Conservation (phyloP, 2,888 invertebrate species). For the Apotomis turbidana region DNA sequence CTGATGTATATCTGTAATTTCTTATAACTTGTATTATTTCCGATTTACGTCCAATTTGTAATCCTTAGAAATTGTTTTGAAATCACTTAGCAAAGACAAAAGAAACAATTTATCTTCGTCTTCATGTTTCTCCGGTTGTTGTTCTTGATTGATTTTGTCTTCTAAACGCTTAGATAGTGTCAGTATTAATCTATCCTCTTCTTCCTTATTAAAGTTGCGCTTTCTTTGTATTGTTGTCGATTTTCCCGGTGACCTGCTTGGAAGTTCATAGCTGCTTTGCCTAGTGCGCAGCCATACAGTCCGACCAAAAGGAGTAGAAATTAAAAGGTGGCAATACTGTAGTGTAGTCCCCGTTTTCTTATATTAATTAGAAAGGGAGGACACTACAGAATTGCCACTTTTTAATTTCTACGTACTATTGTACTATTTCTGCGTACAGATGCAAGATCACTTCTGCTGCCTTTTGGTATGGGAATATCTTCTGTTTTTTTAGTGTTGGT, state of each 20-base stretch:
- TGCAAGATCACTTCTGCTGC: too few species aligned
- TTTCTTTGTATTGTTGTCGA: slow-evolving; percentile 16
- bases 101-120: slow-evolving; percentile 10
- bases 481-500: too few species aligned
- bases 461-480: too few species aligned
- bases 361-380: too few species aligned
- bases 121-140: slow-evolving; percentile 17
- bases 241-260: background rate
- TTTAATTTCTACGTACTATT: too few species aligned
- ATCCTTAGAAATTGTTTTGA: slow-evolving; percentile 5
- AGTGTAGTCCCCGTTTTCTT: too few species aligned
- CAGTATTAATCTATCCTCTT: slow-evolving; percentile 17
- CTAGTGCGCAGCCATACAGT: too few species aligned
- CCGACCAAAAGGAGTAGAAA: too few species aligned
- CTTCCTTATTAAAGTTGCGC: slow-evolving; percentile 20
- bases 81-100: slow-evolving; percentile 13
- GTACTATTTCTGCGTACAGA: too few species aligned
- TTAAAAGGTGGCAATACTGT: too few species aligned
- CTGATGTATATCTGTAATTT: slow-evolving; percentile 12
- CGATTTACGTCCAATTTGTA: slow-evolving; percentile 6
- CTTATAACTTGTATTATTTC: slow-evolving; percentile 15
- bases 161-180: slow-evolving; percentile 16
- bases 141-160: slow-evolving; percentile 16
- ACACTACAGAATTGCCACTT: too few species aligned
- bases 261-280: too few species aligned